Evolutionary conservation across 2,888 invertebrate species (phyloP).

Genomic region (Mylabris sibirica): DNA sequence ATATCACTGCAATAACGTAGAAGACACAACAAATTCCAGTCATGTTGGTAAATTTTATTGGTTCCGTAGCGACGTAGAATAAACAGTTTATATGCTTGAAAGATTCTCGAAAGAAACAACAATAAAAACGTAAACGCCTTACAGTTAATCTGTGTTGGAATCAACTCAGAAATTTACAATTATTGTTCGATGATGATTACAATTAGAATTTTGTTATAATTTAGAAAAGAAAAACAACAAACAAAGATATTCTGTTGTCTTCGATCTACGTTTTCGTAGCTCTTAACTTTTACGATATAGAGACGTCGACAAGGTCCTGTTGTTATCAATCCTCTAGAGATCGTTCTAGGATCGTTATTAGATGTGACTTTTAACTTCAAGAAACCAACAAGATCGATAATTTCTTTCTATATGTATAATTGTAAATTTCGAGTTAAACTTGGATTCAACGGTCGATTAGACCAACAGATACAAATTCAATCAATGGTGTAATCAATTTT

Average conservation of each 20-base stretch:
- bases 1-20: neutral
- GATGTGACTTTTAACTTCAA: neutral
- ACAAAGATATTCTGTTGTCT: neutral
- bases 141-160: no score
- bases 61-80: neutral
- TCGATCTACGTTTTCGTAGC: neutral
- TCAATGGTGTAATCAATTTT: neutral
- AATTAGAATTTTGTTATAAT: neutral
- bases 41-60: neutral
- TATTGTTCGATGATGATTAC: no score
- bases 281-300: neutral
- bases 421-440: no score
- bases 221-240: neutral
- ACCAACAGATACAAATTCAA: neutral
- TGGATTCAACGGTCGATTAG: no score
- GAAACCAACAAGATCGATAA: no score
- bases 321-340: neutral
- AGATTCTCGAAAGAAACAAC: neutral
- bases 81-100: no score
- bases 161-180: no score
- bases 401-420: no score
- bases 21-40: neutral
- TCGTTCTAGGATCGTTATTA: neutral
- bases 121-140: neutral
- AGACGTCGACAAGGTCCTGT: neutral